A percentile compares a stretch with the other conserved stretches of the same genome.
phyloP scores from a whole-genome alignment of 2,888 invertebrate species.

The Trichopoda pennipes region DNA sequence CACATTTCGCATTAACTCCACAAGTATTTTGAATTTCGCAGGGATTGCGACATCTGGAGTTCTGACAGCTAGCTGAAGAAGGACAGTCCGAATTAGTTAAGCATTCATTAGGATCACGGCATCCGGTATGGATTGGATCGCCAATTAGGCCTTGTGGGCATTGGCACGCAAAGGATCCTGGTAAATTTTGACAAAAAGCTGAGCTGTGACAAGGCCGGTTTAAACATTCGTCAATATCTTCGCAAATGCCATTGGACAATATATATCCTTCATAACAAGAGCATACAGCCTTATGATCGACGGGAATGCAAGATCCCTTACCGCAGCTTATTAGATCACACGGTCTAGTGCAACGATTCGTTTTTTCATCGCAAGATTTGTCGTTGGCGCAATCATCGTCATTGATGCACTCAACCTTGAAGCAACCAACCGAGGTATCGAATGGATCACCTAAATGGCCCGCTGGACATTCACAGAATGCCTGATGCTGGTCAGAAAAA shows the following conservation, averaged over 20 bases:
- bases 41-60: slow-evolving; percentile 89
- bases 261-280: slow-evolving; percentile 89
- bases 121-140: slow-evolving; percentile 87
- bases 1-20: slow-evolving; percentile 89
- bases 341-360: slow-evolving; percentile 91
- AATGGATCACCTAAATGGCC: slow-evolving; percentile 91
- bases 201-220: slow-evolving; percentile 89
- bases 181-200: slow-evolving; percentile 89
- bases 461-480: slow-evolving; percentile 89
- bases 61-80: slow-evolving; percentile 87
- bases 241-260: slow-evolving; percentile 85
- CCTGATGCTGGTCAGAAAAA: slow-evolving; percentile 86
- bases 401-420: slow-evolving; percentile 92
- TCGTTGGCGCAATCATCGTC: slow-evolving; percentile 88
- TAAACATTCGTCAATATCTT: slow-evolving; percentile 91
- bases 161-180: slow-evolving; percentile 88
- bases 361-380: slow-evolving; percentile 88
- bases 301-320: slow-evolving; percentile 88
- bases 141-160: slow-evolving; percentile 91
- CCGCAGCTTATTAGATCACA: slow-evolving; percentile 90
- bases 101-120: slow-evolving; percentile 92
- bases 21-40: slow-evolving; percentile 86
- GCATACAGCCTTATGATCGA: slow-evolving; percentile 88
- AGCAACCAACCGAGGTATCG: slow-evolving; percentile 89
- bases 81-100: slow-evolving; percentile 90